Evolutionary conservation across 1,140 invertebrate species (phyloP), one percentile per base, ranked within the genome.

Genomic region (Neodiprion fabricii): DNA sequence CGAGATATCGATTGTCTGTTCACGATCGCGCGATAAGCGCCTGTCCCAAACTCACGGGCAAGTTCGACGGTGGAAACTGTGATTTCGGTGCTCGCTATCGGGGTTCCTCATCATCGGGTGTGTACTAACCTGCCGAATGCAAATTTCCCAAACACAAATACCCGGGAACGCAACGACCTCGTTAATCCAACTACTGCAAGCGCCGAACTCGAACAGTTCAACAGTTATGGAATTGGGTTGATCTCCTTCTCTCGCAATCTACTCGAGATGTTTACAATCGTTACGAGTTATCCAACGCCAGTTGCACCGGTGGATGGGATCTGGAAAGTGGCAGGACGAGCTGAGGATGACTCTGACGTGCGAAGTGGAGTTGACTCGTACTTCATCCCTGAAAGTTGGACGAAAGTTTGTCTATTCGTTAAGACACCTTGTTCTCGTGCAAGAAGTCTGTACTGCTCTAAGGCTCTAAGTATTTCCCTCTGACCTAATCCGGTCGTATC

Each of bases 131-230:
- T 61, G 9, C 53, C 8, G 53, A 61, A 61, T 61, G 53, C 53
- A 61, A 61, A 61, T 61, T 61, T 17, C 53, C 53, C 53, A 17
- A 61, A 61, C n/a, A 61, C 53, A 61, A 61, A 61, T 61, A 61
- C n/a, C 53, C 53, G 11, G 53, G 5, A 17, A 61, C 11, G 53
- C n/a, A 17, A 61, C 53, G 53, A 61, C 53, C 53, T 61, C 5
- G 53, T 61, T 61, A 12, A 61, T 14, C 53, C 53, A 61, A 61
- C 53, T 17, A 40, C 28, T 40, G 28, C 28, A 40, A 40, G 28
- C 5, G 28, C 28, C 28, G 28, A 61, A 61, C 5, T 61, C 11
- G 53, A 17, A 61, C 53, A 9, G 9, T 61, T 5, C 5, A 61
- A 61, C 28, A 40, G 28, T 61, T 61, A 61, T 40, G 53, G 9